Conservation (phyloP, 2,797 vertebrate genomes). For the Poecilia velifera region DNA sequence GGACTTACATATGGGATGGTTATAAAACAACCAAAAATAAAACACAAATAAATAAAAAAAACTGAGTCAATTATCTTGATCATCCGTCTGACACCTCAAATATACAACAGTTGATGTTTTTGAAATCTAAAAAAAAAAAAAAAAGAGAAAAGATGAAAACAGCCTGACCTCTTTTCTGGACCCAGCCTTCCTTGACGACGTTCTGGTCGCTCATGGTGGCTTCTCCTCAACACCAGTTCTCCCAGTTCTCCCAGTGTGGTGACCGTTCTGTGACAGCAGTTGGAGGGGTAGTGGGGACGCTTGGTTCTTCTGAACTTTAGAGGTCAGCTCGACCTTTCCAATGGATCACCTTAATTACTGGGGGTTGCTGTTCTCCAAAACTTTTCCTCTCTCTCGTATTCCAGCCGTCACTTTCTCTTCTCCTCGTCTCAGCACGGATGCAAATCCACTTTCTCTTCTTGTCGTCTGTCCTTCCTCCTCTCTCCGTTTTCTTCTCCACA, state of each 20-base stretch:
- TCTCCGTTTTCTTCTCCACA: constrained; percentile 18
- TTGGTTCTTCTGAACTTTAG: constrained; percentile 26
- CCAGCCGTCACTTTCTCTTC: constrained; percentile 50
- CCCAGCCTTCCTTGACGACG: constrained; percentile 85
- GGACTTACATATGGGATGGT: too few relatives aligned
- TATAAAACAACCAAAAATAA: too few relatives aligned
- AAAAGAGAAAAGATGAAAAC: not conserved
- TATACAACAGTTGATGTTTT: not conserved
- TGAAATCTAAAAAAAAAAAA: not conserved
- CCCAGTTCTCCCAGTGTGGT: constrained; percentile 74
- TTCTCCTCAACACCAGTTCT: constrained; percentile 60
- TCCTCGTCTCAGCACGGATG: constrained; percentile 23
- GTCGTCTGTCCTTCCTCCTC: constrained; percentile 15
- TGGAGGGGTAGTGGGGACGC: constrained; percentile 21
- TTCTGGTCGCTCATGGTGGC: constrained; percentile 85
- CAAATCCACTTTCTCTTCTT: constrained; percentile 29
- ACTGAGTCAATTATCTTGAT: not conserved
- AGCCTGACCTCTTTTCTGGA: constrained; percentile 82
- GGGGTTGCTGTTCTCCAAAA: not conserved
- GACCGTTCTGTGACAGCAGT: constrained; percentile 44
- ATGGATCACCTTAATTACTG: constrained; percentile 33
- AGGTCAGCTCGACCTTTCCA: constrained; percentile 41
- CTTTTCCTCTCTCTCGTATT: constrained; percentile 3
- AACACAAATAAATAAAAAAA: too few relatives aligned
- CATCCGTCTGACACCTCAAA: not conserved